phyloP scores from a whole-genome alignment of 1,140 invertebrate genomes.

The Chrysopa pallens region DNA sequence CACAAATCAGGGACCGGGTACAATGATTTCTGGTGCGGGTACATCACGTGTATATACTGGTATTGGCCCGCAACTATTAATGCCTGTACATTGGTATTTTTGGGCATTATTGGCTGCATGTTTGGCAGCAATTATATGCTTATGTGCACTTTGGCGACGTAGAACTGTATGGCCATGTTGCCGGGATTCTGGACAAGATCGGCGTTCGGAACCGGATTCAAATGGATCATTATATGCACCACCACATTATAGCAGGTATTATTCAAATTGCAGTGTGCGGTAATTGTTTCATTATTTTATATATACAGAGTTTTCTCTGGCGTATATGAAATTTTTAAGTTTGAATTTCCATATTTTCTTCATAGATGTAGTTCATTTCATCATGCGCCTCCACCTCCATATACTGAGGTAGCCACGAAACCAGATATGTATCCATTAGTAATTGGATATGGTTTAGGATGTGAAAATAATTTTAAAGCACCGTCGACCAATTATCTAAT shows the following conservation, averaged over 20 bases:
- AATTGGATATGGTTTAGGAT: conserved; percentile 47
- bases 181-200: conserved; percentile 12
- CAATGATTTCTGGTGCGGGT: conserved; percentile 24
- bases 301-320: no score
- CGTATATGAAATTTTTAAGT: no score
- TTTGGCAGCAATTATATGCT: conserved; percentile 37
- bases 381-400: conserved; percentile 54
- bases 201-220: conserved; percentile 47
- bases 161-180: conserved; percentile 30
- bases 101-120: conserved; percentile 40
- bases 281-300: no score
- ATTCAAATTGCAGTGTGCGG: not conserved
- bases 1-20: conserved; percentile 25
- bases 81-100: conserved; percentile 22
- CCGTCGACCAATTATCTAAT: conserved; percentile 41
- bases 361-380: conserved; percentile 52
- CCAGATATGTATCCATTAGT: conserved; percentile 68
- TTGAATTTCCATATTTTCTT: conserved; percentile 5
- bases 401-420: conserved; percentile 67
- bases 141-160: conserved; percentile 42
- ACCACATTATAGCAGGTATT: conserved; percentile 42
- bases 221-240: conserved; percentile 57
- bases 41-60: conserved; percentile 25
- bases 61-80: conserved; percentile 18
- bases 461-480: conserved; percentile 38